Conservation (phyloP, 2,113 vertebrate genomes). For the Percopsis transmontana region DNA sequence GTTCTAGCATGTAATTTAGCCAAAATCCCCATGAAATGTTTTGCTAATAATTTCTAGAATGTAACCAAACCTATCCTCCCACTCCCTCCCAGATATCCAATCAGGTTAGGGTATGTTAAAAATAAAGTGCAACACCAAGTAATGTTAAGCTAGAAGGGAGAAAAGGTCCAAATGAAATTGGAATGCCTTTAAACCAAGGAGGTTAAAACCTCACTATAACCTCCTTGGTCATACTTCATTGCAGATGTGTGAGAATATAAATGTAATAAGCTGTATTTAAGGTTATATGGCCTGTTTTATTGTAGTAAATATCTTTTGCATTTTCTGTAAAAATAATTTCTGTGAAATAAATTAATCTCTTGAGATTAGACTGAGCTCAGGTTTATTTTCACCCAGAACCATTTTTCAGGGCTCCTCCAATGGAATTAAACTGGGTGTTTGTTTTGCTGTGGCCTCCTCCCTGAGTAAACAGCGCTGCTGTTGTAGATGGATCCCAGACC, state of each 20-base stretch:
- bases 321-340: constrained; percentile 19
- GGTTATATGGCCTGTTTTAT: not conserved
- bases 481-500: constrained; percentile 43
- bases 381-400: constrained; percentile 23
- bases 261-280: constrained; percentile 5
- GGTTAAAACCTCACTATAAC: too few relatives aligned
- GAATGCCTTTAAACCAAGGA: too few relatives aligned
- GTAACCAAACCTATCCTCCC: too few relatives aligned
- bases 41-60: too few relatives aligned
- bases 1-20: too few relatives aligned
- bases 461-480: constrained; percentile 48
- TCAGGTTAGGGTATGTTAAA: too few relatives aligned
- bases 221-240: constrained; percentile 12
- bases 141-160: too few relatives aligned
- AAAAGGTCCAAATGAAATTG: too few relatives aligned
- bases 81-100: too few relatives aligned
- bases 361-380: constrained; percentile 6
- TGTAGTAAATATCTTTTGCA: constrained; percentile 8
- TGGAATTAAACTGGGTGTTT: constrained; percentile 30
- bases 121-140: too few relatives aligned
- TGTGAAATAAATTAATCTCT: too few relatives aligned
- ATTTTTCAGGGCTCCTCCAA: constrained; percentile 15
- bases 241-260: constrained; percentile 15
- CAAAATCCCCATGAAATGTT: not conserved
- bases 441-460: constrained; percentile 36